Evolutionary conservation across 2,113 vertebrate genomes (phyloP).

Genomic region (Rissa tridactyla): DNA sequence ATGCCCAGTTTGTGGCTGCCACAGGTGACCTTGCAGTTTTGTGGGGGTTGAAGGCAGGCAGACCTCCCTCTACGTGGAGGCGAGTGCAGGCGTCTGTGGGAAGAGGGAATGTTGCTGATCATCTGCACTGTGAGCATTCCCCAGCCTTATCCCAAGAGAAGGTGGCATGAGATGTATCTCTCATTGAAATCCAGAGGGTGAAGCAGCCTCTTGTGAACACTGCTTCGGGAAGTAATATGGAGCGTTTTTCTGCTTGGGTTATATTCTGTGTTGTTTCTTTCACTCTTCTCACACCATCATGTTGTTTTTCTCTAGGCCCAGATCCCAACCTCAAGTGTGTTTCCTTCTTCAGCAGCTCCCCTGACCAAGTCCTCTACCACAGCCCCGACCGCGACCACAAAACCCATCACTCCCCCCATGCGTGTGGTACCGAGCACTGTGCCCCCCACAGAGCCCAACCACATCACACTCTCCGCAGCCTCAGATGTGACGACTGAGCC

Average conservation of each 20-base stretch:
- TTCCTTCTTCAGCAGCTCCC: slow-evolving; percentile 66
- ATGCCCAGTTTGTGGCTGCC: background rate
- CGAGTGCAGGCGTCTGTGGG: background rate
- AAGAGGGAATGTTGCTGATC: background rate
- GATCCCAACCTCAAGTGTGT: slow-evolving; percentile 37
- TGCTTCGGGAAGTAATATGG: background rate
- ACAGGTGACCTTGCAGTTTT: background rate
- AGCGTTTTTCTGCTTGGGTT: background rate
- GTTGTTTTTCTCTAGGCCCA: slow-evolving; percentile 64
- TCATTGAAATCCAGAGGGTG: background rate
- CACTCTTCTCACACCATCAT: background rate
- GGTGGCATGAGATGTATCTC: background rate
- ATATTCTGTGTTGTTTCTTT: background rate
- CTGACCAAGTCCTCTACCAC: slow-evolving; percentile 35
- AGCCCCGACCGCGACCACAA: background rate
- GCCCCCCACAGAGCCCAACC: slow-evolving; percentile 48
- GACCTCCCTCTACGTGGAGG: background rate
- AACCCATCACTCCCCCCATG: slow-evolving; percentile 8
- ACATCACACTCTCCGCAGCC: background rate
- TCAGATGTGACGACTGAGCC: background rate
- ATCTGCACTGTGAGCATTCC: background rate
- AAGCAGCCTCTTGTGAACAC: background rate
- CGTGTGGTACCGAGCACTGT: background rate
- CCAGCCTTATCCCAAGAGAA: background rate
- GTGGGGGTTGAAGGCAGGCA: background rate